A percentile compares a stretch with the other conserved stretches of the same genome.
These are phyloP conservation scores for Allygus modestus DNA, from an alignment of 2,888 invertebrate species.

Conservation along the genomic window DNA sequence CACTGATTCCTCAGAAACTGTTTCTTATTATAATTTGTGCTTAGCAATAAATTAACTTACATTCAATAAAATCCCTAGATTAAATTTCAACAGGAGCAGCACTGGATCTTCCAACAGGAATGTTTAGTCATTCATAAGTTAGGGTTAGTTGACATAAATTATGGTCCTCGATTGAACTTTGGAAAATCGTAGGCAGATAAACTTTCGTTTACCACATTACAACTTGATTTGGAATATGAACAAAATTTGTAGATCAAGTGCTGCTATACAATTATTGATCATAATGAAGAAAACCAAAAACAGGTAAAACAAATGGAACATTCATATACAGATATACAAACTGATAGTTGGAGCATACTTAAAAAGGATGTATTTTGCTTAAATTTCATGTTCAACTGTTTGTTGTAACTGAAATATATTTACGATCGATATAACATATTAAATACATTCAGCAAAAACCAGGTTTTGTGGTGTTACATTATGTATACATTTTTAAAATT, in stretches of 20 bases:
- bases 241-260: neutral
- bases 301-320: neutral
- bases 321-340: neutral
- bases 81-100: neutral
- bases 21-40: neutral
- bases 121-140: neutral
- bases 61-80: neutral
- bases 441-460: conserved; percentile 1
- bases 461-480: conserved; percentile 36
- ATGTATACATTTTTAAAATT: conserved; percentile 56
- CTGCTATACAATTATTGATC: neutral
- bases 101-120: neutral
- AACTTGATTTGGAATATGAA: neutral
- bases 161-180: no score
- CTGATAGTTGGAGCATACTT: neutral
- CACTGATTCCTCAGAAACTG: no score
- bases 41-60: neutral
- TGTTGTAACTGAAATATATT: no score
- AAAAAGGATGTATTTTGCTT: neutral
- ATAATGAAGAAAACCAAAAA: neutral
- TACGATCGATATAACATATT: neutral
- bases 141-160: neutral
- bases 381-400: neutral
- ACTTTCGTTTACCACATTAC: no score
- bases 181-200: no score